Evolutionary conservation across 2,797 vertebrate species (phyloP), one percentile per base, ranked within the genome.

Genomic region (Spea hammondii): DNA sequence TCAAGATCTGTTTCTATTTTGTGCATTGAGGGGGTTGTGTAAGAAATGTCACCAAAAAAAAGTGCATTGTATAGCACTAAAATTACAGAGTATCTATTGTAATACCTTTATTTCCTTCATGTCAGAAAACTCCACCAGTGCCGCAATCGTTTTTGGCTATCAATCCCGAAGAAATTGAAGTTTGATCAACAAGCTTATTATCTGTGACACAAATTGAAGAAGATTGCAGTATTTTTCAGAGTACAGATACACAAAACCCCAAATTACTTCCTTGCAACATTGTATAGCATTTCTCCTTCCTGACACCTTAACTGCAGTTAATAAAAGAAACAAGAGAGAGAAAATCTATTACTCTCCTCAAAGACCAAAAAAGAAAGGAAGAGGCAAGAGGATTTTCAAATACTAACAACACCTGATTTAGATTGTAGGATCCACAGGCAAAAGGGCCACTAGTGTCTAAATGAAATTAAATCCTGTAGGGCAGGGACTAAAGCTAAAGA

Each of bases 131-230:
- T 65, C 32, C 44, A 9, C 64, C 14, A 65, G 64, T 65, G 64
- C 47, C 64, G 64, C 12, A 62, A 62, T 17, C 59, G 5, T 62
- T 62, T 64, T 47, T 65, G 64, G 49, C 8, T 67, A 67, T 6
- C 47, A 67, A 67, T 48, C 46, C 14, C 45, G 5, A 5, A 5
- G n/a, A 62, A 48, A 48, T 48, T 10, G 65, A 67, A 49, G 46
- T 67, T 10, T 67, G 46, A 67, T 49, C 45, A 67, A 67, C 65
- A 67, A 67, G 46, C 47, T 48, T 13, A n/a, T 67, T 67, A 49
- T 46, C 5, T 8, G 65, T n/a, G 45, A 65, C 64, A 65, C 65
- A 67, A 46, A 67, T 67, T 67, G 65, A 49, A 49, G 65, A 49
- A 67, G 65, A 67, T 48, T 48, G 10, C 13, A 67, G 65, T 13